Evolutionary conservation across 1,140 invertebrate genomes (phyloP).

Genomic region (Rhagoletis zephyria): DNA sequence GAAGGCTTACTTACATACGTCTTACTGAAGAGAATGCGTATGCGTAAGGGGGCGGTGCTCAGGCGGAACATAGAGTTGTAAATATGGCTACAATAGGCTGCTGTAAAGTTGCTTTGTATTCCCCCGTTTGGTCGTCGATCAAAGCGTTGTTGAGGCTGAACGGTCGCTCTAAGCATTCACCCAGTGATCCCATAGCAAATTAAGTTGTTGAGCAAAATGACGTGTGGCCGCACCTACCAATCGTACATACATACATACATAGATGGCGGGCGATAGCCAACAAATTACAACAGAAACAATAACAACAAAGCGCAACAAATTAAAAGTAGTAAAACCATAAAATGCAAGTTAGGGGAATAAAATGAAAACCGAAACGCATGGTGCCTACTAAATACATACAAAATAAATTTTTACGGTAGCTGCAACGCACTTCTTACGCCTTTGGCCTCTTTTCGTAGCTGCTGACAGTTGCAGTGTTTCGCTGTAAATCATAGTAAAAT

Average conservation of each 20-base stretch:
- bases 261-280: too few species aligned
- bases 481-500: conserved; percentile 24
- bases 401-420: neutral
- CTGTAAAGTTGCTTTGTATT: conserved; percentile 21
- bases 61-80: neutral
- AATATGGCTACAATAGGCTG: neutral
- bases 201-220: too few species aligned
- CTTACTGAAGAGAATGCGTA: neutral
- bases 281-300: neutral
- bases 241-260: neutral
- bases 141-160: conserved; percentile 9
- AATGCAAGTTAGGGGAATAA: conserved; percentile 8
- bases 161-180: neutral
- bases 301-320: conserved; percentile 7
- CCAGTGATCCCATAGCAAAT: neutral
- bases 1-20: neutral
- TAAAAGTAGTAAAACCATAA: conserved; percentile 36
- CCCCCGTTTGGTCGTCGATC: conserved; percentile 20
- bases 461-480: neutral
- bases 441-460: neutral
- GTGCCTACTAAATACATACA: neutral
- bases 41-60: conserved; percentile 20
- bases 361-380: neutral
- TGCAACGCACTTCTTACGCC: neutral
- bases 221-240: too few species aligned